A percentile compares a stretch with the other conserved stretches of the same genome.
Evolutionary conservation across 1,140 invertebrate species (phyloP).

Genomic region (Thalassaphorura encarpata): DNA sequence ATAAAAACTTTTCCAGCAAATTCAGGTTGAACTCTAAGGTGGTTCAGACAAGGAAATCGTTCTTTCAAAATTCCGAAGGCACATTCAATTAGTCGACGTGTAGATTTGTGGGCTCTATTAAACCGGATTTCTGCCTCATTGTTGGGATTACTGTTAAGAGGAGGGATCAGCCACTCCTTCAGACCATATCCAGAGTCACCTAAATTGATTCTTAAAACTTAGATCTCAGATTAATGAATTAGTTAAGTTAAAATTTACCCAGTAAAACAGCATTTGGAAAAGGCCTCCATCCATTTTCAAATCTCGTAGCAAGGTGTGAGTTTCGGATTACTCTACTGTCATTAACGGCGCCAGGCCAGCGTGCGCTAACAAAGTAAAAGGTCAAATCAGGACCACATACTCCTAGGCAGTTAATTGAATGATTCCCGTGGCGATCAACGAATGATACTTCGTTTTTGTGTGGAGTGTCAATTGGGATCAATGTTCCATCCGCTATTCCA

Average conservation of each 20-base stretch:
- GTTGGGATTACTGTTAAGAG: slow-evolving; percentile 1
- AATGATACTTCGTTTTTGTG: slow-evolving; percentile 24
- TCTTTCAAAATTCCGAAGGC: slow-evolving; percentile 29
- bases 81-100: slow-evolving; percentile 29
- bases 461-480: slow-evolving; percentile 32
- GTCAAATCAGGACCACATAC: slow-evolving; percentile 30
- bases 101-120: slow-evolving; percentile 17
- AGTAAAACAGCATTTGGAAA: slow-evolving; percentile 16
- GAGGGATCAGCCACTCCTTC: slow-evolving; percentile 24
- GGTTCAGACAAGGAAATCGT: slow-evolving; percentile 31
- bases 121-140: slow-evolving; percentile 2
- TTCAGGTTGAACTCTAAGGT: slow-evolving; percentile 14
- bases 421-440: slow-evolving; percentile 33
- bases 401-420: slow-evolving; percentile 32
- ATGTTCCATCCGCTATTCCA: slow-evolving; percentile 25
- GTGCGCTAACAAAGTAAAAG: slow-evolving; percentile 31
- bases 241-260: slow-evolving; percentile 5
- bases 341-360: slow-evolving; percentile 31
- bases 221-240: not conserved
- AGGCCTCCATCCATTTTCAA: slow-evolving; percentile 21
- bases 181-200: slow-evolving; percentile 25
- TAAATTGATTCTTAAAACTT: not conserved
- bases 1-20: not conserved
- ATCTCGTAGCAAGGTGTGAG: slow-evolving; percentile 9
- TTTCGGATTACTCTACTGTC: slow-evolving; percentile 33